Evolutionary conservation across 2,888 invertebrate species (phyloP), one percentile per base, ranked within the genome.

Genomic region (Apodemia hepburni): DNA sequence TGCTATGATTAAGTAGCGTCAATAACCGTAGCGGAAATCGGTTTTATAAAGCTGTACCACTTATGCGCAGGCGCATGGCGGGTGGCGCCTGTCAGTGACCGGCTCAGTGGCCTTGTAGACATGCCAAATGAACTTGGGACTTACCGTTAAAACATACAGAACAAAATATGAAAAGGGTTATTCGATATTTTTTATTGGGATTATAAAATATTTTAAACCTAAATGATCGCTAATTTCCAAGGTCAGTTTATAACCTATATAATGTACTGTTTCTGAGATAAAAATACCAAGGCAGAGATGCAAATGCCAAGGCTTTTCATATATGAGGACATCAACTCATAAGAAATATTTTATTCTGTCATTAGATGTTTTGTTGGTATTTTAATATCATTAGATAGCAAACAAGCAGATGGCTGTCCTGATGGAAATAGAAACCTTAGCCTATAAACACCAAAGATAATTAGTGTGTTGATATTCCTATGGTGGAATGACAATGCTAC

Each of bases 21-120:
- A 66, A 71, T 68, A 75, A 70, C 64, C 71, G 61, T 72, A 73
- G 74, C 76, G 75, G 78, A 78, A 78, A 73, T 69, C 59, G 66
- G 22, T 54, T 54, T 27, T 54, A 27, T 54, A 22, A 54, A 54
- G 54, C 51, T 51, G 51, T 27, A 15, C 27, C 15, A 27, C 54
- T 71, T 71, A 67, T 68, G 66, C 60, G 71, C 69, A 68, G 69
- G 67, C 66, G 60, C 67, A 65, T 64, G 64, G 69, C 69, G 65
- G 65, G 69, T 66, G 70, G 68, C 66, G 68, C 69, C 80, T 79
- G 83, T 81, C 82, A 84, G 77, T 84, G 84, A 82, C 82, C 84
- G 81, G 74, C 66, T 68, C 75, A 12, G 12, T 54, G 81, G 73
- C 82, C 84, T 83, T 82, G 81, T 70, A 66, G 49, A 62, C 59